Evolutionary conservation across 2,113 vertebrate genomes (phyloP).

Genomic region (Ciconia boyciana): DNA sequence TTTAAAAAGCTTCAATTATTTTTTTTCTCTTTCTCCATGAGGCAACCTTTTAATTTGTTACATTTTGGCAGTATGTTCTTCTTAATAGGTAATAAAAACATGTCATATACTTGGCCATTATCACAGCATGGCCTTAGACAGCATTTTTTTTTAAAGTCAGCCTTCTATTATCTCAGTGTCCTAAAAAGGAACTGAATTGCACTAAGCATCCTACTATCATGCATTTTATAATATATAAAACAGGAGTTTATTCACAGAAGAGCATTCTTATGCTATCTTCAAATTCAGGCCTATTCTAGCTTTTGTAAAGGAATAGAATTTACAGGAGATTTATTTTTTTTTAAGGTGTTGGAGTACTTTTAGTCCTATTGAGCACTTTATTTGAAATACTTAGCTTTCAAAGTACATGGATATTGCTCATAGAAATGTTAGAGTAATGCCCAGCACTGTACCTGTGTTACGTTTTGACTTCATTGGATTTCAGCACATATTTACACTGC

Average conservation of each 20-base stretch:
- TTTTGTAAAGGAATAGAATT: background rate
- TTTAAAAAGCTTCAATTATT: background rate
- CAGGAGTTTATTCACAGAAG: background rate
- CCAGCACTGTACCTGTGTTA: background rate
- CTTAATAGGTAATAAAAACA: background rate
- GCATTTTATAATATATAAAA: background rate
- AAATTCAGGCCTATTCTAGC: background rate
- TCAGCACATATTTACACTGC: background rate
- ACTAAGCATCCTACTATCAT: background rate
- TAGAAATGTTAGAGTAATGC: background rate
- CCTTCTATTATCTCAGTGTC: background rate
- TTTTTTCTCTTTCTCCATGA: background rate
- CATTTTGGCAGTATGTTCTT: conserved; percentile 5
- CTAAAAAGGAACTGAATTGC: background rate
- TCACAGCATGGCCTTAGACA: background rate
- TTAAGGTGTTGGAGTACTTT: background rate
- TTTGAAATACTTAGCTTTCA: background rate
- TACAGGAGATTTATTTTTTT: background rate
- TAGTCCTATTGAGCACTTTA: background rate
- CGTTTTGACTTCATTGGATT: background rate
- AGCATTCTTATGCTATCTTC: background rate
- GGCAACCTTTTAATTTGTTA: background rate
- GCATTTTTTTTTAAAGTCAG: background rate
- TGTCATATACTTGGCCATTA: background rate
- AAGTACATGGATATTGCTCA: background rate